Conservation (phyloP, 2,888 invertebrate species). For the Melinopterus prodromus region DNA sequence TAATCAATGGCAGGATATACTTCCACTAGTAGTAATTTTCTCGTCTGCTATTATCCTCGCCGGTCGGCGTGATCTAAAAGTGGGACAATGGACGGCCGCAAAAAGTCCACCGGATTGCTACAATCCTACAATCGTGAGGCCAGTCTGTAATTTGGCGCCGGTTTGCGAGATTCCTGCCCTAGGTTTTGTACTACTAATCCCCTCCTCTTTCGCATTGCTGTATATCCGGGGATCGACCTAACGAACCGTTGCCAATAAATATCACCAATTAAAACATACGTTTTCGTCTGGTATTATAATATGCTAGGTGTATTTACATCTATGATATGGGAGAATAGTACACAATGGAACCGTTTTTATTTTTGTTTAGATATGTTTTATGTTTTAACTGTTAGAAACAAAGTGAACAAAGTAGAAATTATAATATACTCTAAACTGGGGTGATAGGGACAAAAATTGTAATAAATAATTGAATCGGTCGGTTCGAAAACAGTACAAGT, state of each 20-base stretch:
- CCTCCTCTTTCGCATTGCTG: background rate
- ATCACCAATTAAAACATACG: background rate
- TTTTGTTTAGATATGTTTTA: no score
- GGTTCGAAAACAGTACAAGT: no score
- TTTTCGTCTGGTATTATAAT: no score
- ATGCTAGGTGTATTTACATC: no score
- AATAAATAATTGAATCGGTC: no score
- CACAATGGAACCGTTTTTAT: no score
- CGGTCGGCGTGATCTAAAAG: background rate
- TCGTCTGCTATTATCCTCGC: background rate
- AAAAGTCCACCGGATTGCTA: background rate
- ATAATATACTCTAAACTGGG: no score
- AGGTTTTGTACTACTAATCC: background rate
- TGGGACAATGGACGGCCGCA: background rate
- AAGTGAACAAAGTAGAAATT: no score
- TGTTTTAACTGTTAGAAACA: no score
- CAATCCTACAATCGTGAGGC: background rate
- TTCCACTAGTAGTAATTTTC: slow-evolving; percentile 4
- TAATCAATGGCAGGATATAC: background rate
- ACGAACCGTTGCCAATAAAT: background rate
- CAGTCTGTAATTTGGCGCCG: background rate
- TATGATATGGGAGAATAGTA: no score
- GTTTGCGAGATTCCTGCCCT: background rate
- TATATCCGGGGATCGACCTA: no score
- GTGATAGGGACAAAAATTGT: no score